Percentiles rank a stretch among this genome's conserved stretches.
These are phyloP conservation scores for Eumaeus atala DNA, from an alignment of 1,140 invertebrate species.

Conservation along the genomic window DNA sequence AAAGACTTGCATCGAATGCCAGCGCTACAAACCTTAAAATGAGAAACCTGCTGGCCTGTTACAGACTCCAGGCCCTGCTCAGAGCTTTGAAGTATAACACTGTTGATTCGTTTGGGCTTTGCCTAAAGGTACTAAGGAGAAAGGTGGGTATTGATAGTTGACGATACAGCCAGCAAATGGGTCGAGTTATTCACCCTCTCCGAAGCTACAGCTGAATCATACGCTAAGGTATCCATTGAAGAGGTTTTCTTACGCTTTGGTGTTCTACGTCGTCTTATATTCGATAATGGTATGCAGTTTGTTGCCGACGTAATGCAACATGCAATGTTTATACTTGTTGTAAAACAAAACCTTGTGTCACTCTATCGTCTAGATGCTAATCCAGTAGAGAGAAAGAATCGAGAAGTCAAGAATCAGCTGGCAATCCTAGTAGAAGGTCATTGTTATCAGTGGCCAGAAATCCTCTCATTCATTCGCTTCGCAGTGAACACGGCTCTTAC, in stretches of 20 bases:
- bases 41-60: conserved; percentile 22
- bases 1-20: too few relatives aligned
- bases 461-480: conserved; percentile 25
- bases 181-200: background rate
- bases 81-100: conserved; percentile 34
- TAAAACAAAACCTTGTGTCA: conserved; percentile 32
- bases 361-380: conserved; percentile 8
- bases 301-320: conserved; percentile 30
- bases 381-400: conserved; percentile 31
- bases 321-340: too few relatives aligned
- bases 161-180: background rate
- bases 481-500: conserved; percentile 31
- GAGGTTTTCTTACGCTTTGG: too few relatives aligned
- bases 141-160: background rate
- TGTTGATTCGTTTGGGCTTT: conserved; percentile 36
- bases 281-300: conserved; percentile 39
- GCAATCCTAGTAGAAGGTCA: conserved; percentile 23
- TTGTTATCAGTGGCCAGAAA: conserved; percentile 20
- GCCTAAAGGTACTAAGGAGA: conserved; percentile 1
- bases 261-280: conserved; percentile 13
- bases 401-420: conserved; percentile 25
- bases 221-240: too few relatives aligned
- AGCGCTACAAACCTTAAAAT: too few relatives aligned
- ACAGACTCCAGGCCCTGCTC: conserved; percentile 17
- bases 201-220: too few relatives aligned